A percentile compares a stretch with the other conserved stretches of the same genome.
Evolutionary conservation across 2,797 vertebrate genomes (phyloP).

Genomic region (Paramormyrops hopkinsi): DNA sequence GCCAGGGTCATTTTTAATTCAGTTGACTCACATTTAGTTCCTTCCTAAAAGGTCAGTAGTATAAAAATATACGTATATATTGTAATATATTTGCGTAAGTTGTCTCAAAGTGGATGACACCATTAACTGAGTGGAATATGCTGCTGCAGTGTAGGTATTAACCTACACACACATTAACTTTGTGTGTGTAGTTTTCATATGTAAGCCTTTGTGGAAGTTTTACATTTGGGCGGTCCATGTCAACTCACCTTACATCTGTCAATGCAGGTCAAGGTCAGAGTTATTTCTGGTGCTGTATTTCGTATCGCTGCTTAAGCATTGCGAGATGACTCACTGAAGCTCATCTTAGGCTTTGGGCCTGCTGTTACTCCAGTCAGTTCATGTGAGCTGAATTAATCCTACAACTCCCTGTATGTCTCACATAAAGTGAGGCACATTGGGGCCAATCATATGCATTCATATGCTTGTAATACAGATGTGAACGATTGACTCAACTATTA

Average conservation of each 20-base stretch:
- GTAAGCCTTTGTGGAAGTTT: not conserved
- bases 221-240: not conserved
- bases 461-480: not conserved
- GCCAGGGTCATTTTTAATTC: not conserved
- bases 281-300: not conserved
- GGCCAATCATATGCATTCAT: not conserved
- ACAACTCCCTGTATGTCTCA: not conserved
- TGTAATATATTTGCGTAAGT: not conserved
- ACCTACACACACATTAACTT: not conserved
- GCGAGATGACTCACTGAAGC: not conserved
- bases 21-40: not conserved
- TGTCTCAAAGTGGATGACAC: not conserved
- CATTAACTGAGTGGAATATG: not conserved
- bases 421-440: not conserved
- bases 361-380: not conserved
- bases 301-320: not conserved
- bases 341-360: not conserved
- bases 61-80: not conserved
- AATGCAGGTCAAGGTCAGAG: conserved; percentile 8
- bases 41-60: not conserved
- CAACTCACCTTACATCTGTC: conserved; percentile 2
- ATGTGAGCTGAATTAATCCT: not conserved
- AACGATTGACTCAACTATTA: not conserved
- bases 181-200: conserved; percentile 1
- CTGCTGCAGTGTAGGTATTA: not conserved